Base-by-base conservation (phyloP, 2,797 vertebrate species). In the Sparidentex hasta region DNA sequence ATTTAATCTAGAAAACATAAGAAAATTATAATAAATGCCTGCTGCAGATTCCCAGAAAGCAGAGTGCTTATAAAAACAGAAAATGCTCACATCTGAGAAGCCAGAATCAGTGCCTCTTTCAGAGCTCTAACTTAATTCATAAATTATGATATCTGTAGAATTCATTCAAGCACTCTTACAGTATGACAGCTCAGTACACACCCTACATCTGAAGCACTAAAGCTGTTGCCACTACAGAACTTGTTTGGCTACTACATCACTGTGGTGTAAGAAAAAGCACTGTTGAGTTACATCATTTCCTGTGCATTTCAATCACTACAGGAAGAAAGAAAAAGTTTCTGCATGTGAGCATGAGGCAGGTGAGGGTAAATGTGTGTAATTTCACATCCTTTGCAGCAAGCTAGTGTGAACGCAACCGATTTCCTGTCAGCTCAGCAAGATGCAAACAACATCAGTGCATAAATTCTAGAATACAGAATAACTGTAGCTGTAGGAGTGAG, bases 341-440 rank as follows among this genome's bases (percentile, higher is more conserved):
- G 48, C 54, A 51, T 59, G 46, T 29, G 47, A 4, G 47, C 41
- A n/a, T 67, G 41, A 23, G 75, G 66, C 71, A 90, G 77, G 81
- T 84, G 65, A 81, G 86, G 62, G 81, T 84, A 82, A 85, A 76
- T 68, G 61, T 74, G 83, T 74, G 63, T 84, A 80, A 89, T 91
- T 87, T 91, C 85, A 92, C 89, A 89, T 92, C 88, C 88, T 89
- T 78, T 89, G 86, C 80, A 88, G 81, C 64, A 65, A 80, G 75
- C 74, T 78, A 80, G 80, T 83, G 83, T 18, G 54, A 84, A 86
- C 71, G 82, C 75, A 87, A 82, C 74, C 20, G 76, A 87, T 88
- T 94, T 94, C 90, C 93, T 92, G 91, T 90, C 77, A 78, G 33
- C 48, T 43, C 65, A 43, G 43, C 21, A 48, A 71, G 23, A 80